A percentile compares a stretch with the other conserved stretches of the same genome.
Evolutionary conservation across 2,113 vertebrate species (phyloP).

Genomic region (Alethe castanea): DNA sequence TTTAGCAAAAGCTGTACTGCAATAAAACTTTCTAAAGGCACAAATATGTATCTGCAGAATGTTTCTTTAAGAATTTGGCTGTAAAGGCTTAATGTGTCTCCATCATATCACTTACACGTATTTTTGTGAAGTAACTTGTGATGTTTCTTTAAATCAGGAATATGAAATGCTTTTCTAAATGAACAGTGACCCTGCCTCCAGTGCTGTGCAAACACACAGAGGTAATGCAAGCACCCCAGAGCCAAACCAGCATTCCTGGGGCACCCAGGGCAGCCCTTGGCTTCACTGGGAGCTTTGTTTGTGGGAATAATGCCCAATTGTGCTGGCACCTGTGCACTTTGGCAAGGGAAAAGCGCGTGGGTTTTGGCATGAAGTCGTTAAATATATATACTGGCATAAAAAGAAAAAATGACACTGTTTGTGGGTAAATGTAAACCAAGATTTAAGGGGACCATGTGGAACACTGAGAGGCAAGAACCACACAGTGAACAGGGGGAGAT

Average conservation of each 20-base stretch:
- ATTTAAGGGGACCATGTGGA: not conserved
- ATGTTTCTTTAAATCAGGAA: not conserved
- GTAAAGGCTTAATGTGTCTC: not conserved
- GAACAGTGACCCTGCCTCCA: not conserved
- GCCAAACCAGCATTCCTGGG: not conserved
- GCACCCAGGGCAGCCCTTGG: not conserved
- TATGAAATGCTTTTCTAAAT: not conserved
- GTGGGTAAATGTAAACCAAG: not conserved
- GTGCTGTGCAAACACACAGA: not conserved
- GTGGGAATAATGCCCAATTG: not conserved
- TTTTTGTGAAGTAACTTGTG: not conserved
- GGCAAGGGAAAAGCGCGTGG: accelerated
- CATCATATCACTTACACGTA: accelerated
- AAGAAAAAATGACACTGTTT: not conserved
- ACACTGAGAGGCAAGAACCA: not conserved
- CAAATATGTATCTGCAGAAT: not conserved
- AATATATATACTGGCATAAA: not conserved
- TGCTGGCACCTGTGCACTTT: not conserved
- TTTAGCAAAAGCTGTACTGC: not conserved
- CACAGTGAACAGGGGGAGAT: not conserved
- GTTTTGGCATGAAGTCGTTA: not conserved
- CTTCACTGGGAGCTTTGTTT: not conserved
- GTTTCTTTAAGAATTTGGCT: not conserved
- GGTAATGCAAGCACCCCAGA: not conserved
- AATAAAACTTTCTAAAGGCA: not conserved